phyloP scores from a whole-genome alignment of 2,113 vertebrate species.

The Spea bombifrons region DNA sequence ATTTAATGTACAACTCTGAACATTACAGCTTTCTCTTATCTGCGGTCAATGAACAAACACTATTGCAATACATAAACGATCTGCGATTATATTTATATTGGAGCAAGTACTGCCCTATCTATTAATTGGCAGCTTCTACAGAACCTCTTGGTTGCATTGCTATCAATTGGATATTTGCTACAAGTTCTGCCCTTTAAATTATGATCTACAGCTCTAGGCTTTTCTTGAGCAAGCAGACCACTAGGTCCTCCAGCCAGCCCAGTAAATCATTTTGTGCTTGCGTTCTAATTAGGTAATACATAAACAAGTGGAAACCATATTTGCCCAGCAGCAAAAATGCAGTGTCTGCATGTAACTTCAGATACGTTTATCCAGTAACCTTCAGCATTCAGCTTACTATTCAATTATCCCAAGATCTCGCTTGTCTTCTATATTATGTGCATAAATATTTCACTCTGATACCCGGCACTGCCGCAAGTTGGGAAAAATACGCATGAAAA shows the following conservation, averaged over 20 bases:
- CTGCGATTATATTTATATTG: too few species aligned
- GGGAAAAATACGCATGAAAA: constrained; percentile 30
- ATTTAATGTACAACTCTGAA: neutral
- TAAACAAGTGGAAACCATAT: neutral
- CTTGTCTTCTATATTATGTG: constrained; percentile 46
- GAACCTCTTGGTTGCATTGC: too few species aligned
- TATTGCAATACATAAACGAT: too few species aligned
- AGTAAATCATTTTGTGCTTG: too few species aligned
- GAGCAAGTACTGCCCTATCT: too few species aligned
- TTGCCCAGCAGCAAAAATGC: neutral
- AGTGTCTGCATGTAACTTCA: neutral
- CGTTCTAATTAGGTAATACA: neutral
- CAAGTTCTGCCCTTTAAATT: too few species aligned
- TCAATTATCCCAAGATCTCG: constrained; percentile 44
- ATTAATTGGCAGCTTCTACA: too few species aligned
- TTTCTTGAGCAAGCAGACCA: neutral
- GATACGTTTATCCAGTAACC: constrained; percentile 31
- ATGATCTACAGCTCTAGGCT: neutral
- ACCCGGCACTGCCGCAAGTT: constrained; percentile 26
- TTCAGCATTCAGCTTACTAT: constrained; percentile 46
- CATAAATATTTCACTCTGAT: constrained; percentile 49
- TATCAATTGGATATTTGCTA: too few species aligned
- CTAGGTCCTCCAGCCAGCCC: neutral
- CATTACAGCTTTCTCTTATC: neutral
- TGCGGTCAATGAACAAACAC: neutral